Conservation (phyloP, 2,888 invertebrate genomes). For the Tenthredo amoena region DNA sequence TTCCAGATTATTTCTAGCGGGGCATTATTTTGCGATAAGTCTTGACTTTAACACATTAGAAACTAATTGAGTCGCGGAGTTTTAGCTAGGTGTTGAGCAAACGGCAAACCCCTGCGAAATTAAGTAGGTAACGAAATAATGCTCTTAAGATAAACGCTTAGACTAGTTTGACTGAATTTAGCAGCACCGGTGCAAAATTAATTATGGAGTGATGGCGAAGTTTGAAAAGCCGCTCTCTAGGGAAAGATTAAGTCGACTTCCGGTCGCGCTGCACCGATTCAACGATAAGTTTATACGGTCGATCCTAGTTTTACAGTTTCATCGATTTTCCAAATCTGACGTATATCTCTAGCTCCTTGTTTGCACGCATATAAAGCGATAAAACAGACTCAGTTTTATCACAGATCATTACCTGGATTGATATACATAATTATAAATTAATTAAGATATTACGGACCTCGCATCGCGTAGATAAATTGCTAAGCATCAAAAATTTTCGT, state of each 20-base stretch:
- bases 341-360: neutral
- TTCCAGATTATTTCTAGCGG: neutral
- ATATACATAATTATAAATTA: no score
- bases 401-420: no score
- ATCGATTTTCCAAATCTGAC: neutral
- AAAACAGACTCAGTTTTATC: no score
- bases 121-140: slow-evolving; percentile 38
- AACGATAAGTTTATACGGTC: slow-evolving; percentile 18
- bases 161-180: slow-evolving; percentile 35
- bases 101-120: neutral
- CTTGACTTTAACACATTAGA: neutral
- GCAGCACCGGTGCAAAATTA: slow-evolving; percentile 14
- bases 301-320: slow-evolving; percentile 5
- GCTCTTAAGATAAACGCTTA: slow-evolving; percentile 32
- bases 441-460: no score
- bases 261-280: neutral
- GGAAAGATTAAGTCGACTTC: neutral
- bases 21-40: neutral
- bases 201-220: slow-evolving; percentile 30
- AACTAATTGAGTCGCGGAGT: slow-evolving; percentile 30
- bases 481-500: no score
- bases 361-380: no score
- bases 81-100: slow-evolving; percentile 14
- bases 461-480: no score
- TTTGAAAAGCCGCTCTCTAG: slow-evolving; percentile 2